Percentiles rank a stretch among this genome's conserved stretches.
phyloP scores from a whole-genome alignment of 2,888 invertebrate genomes.

The Ptychoptera albimana region DNA sequence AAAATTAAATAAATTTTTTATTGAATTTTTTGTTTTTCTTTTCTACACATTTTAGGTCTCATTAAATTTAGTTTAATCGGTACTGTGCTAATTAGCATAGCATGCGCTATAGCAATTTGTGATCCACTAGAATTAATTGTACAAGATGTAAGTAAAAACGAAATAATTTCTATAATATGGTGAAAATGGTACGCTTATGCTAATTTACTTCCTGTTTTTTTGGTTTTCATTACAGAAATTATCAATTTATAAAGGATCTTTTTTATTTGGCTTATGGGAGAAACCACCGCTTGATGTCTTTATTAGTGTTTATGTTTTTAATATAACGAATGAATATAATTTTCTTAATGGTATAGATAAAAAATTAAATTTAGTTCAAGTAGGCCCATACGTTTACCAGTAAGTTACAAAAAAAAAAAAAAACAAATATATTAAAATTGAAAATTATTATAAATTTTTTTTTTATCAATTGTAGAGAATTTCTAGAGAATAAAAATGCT shows the following conservation, averaged over 20 bases:
- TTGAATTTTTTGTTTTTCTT: background rate
- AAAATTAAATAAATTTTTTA: background rate
- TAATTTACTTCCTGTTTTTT: background rate
- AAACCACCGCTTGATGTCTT: constrained; percentile 49
- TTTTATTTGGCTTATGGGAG: constrained; percentile 43
- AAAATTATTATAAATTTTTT: background rate
- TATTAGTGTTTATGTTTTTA: constrained; percentile 55
- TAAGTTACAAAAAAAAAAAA: too few species aligned
- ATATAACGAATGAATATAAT: constrained; percentile 58
- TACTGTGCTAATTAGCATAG: constrained; percentile 19
- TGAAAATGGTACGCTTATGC: background rate
- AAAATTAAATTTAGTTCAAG: constrained; percentile 50
- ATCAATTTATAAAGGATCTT: constrained; percentile 35
- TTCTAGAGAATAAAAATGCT: constrained; percentile 47
- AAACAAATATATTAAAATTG: constrained; percentile 7
- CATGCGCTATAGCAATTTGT: constrained; percentile 18
- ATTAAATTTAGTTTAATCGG: constrained; percentile 21
- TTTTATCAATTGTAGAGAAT: constrained; percentile 40
- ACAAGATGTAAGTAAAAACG: constrained; percentile 20
- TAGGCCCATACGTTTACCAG: constrained; percentile 75
- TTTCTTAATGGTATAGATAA: constrained; percentile 46
- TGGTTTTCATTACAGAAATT: background rate
- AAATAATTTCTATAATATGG: background rate
- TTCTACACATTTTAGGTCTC: constrained; percentile 20
- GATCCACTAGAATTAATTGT: constrained; percentile 21